phyloP scores from a whole-genome alignment of 1,140 invertebrate species.

The Drosophila micromelanica region DNA sequence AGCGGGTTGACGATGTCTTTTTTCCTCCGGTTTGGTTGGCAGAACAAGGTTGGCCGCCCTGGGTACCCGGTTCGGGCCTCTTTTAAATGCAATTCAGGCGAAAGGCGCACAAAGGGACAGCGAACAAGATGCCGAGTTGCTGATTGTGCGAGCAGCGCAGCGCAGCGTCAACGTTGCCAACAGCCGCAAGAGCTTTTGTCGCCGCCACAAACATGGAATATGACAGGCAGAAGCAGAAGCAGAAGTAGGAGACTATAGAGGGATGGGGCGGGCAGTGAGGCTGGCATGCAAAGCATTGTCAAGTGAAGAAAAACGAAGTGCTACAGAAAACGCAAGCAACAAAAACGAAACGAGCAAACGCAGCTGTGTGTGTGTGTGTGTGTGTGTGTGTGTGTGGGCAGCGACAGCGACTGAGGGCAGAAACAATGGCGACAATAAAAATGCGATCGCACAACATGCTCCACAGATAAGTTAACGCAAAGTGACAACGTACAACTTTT shows the following conservation, averaged over 20 bases:
- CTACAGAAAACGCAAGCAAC: slow-evolving; percentile 72
- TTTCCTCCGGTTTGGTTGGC: slow-evolving; percentile 55
- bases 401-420: slow-evolving; percentile 20
- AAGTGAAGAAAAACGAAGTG: slow-evolving; percentile 75
- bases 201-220: slow-evolving; percentile 81
- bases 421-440: slow-evolving; percentile 83
- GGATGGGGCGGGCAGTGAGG: no score
- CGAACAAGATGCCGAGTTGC: slow-evolving; percentile 82
- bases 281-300: slow-evolving; percentile 77
- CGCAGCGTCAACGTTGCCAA: slow-evolving; percentile 20
- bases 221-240: slow-evolving; percentile 58
- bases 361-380: slow-evolving; percentile 30
- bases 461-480: slow-evolving; percentile 81
- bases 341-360: slow-evolving; percentile 50
- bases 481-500: slow-evolving; percentile 83
- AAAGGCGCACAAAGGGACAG: slow-evolving; percentile 82
- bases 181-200: slow-evolving; percentile 76
- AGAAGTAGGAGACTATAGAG: no score
- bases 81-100: slow-evolving; percentile 80
- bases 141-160: slow-evolving; percentile 62
- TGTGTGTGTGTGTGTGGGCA: slow-evolving; percentile 59
- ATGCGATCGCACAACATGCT: slow-evolving; percentile 82
- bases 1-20: slow-evolving; percentile 47
- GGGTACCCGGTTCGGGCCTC: slow-evolving; percentile 27
- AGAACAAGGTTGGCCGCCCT: slow-evolving; percentile 68